Conservation (phyloP, 2,797 vertebrate genomes). For the Ctenosaura bakeri region DNA sequence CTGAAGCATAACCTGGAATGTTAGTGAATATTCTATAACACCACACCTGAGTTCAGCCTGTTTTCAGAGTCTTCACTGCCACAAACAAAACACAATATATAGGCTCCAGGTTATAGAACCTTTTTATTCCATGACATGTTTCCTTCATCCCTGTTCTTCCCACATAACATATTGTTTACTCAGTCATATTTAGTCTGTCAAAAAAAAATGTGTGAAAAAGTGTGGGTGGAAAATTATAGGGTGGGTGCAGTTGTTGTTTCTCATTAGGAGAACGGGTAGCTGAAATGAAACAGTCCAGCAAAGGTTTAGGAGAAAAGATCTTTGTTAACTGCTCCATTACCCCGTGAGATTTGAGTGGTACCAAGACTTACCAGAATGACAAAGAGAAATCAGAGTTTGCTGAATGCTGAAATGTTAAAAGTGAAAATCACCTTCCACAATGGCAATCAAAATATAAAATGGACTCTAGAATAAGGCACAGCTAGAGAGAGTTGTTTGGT, state of each 20-base stretch:
- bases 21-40: not conserved
- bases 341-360: not conserved
- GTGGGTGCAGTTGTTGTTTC: slow-evolving; percentile 11
- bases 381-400: not conserved
- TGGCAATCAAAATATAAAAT: not conserved
- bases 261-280: slow-evolving; percentile 6
- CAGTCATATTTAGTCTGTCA: not conserved
- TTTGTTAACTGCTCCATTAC: slow-evolving; percentile 35
- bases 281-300: slow-evolving; percentile 26
- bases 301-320: slow-evolving; percentile 35
- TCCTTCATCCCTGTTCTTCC: not conserved
- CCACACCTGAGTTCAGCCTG: not conserved
- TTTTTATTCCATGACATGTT: not conserved
- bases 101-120: not conserved
- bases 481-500: not conserved
- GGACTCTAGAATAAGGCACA: not conserved
- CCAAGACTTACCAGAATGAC: not conserved
- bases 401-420: not conserved
- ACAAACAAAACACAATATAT: not conserved
- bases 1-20: not conserved
- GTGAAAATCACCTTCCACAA: not conserved
- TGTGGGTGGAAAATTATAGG: slow-evolving; percentile 47
- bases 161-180: slow-evolving; percentile 18
- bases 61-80: not conserved
- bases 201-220: slow-evolving; percentile 37